Evolutionary conservation across 2,797 vertebrate species (phyloP).

Genomic region (Cetoscarus ocellatus): DNA sequence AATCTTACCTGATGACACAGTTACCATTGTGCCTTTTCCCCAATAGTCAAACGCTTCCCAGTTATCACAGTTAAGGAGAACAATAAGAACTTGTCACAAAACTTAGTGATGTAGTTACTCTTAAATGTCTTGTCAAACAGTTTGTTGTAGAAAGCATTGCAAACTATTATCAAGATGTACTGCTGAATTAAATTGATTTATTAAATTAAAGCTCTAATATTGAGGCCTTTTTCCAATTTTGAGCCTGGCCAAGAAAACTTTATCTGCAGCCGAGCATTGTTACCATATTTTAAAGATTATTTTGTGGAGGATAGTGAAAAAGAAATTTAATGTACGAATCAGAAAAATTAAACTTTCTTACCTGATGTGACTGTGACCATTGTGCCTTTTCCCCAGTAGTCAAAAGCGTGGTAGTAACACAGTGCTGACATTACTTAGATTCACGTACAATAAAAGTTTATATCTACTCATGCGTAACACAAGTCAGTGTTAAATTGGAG

Average conservation of each 20-base stretch:
- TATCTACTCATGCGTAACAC: too few relatives aligned
- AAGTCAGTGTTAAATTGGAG: too few relatives aligned
- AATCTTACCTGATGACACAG: slow-evolving; percentile 57
- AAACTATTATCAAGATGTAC: too few relatives aligned
- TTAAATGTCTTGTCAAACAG: not conserved
- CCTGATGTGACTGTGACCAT: not conserved
- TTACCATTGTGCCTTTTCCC: slow-evolving; percentile 78
- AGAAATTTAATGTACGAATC: not conserved
- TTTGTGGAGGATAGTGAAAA: not conserved
- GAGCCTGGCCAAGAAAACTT: too few relatives aligned
- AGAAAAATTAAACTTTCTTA: not conserved
- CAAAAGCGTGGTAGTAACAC: not conserved
- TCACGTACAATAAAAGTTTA: too few relatives aligned
- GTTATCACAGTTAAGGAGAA: slow-evolving; percentile 44
- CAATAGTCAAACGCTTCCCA: slow-evolving; percentile 64
- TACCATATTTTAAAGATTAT: not conserved
- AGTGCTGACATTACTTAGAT: too few relatives aligned
- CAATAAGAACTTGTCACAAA: slow-evolving; percentile 29
- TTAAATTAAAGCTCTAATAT: too few relatives aligned
- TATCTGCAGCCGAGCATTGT: too few relatives aligned
- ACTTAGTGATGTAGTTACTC: slow-evolving; percentile 5
- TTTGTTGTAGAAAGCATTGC: not conserved
- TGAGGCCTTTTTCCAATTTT: too few relatives aligned
- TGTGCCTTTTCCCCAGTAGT: slow-evolving; percentile 1
- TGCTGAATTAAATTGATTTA: too few relatives aligned